These are phyloP conservation scores for Drosophila orena DNA, from an alignment of 1,140 invertebrate species.

Conservation along the genomic window DNA sequence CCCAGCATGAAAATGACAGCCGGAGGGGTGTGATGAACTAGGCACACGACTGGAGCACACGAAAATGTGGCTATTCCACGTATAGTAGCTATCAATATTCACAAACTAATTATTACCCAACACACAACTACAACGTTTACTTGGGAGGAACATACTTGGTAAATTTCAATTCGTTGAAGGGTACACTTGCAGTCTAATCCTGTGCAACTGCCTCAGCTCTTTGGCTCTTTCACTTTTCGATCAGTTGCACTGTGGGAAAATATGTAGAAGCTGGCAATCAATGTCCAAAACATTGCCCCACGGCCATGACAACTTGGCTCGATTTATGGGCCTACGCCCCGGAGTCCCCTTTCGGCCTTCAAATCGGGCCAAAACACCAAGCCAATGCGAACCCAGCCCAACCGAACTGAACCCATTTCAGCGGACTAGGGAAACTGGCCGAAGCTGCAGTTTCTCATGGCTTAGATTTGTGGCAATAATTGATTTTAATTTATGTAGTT, in stretches of 20 bases:
- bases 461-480: constrained; percentile 80
- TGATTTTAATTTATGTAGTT: constrained; percentile 75
- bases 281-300: constrained; percentile 74
- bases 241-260: constrained; percentile 74
- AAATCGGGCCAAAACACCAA: constrained; percentile 10
- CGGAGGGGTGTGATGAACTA: constrained; percentile 4
- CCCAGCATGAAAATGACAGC: constrained; percentile 27
- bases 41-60: too few relatives aligned
- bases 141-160: too few relatives aligned
- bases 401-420: constrained; percentile 18
- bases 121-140: too few relatives aligned
- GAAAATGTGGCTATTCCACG: too few relatives aligned
- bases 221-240: constrained; percentile 74
- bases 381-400: constrained; percentile 10
- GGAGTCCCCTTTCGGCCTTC: constrained; percentile 23
- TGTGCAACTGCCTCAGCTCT: background rate
- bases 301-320: constrained; percentile 73
- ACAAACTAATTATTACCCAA: too few relatives aligned
- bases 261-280: constrained; percentile 83
- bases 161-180: constrained; percentile 3
- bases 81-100: too few relatives aligned
- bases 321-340: constrained; percentile 70
- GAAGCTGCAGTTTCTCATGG: constrained; percentile 62
- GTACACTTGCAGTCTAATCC: constrained; percentile 18
- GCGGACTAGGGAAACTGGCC: constrained; percentile 9